Evolutionary conservation across 2,113 vertebrate species (phyloP).

Genomic region (Myotis lucifugus): DNA sequence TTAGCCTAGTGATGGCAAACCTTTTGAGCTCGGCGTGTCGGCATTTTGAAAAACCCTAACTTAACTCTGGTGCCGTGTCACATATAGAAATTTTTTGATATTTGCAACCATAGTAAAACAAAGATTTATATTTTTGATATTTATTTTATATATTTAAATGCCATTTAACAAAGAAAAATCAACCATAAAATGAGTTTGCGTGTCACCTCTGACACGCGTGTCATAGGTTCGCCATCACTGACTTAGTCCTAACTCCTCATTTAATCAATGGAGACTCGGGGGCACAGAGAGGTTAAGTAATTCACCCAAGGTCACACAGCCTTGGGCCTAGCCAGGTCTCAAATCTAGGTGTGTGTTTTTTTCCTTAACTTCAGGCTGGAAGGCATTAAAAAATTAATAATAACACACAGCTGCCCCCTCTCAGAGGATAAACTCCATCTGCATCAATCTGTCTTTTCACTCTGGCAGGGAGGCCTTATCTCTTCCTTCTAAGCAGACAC

Average conservation of each 20-base stretch:
- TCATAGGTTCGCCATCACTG: too few species aligned
- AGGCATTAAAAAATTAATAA: slow-evolving; percentile 41
- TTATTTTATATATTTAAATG: too few species aligned
- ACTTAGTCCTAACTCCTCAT: background rate
- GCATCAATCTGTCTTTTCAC: slow-evolving; percentile 44
- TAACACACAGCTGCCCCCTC: slow-evolving; percentile 5
- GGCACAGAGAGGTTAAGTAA: slow-evolving; percentile 25
- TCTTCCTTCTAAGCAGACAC: slow-evolving; percentile 68
- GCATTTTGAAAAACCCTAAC: too few species aligned
- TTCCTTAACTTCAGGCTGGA: background rate
- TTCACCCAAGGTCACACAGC: slow-evolving; percentile 39
- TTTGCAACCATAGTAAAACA: too few species aligned
- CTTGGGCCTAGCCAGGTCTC: background rate
- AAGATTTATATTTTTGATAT: too few species aligned
- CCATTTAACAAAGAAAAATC: too few species aligned
- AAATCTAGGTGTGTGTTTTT: background rate
- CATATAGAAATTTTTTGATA: too few species aligned
- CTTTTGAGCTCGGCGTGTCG: too few species aligned
- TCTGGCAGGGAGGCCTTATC: slow-evolving; percentile 72
- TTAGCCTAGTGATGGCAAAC: too few species aligned
- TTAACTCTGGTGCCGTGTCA: too few species aligned
- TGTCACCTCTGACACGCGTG: too few species aligned
- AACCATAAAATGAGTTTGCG: too few species aligned
- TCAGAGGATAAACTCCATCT: slow-evolving; percentile 58
- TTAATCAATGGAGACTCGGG: background rate